Percentiles rank a stretch among this genome's conserved stretches.
phyloP scores from a whole-genome alignment of 2,113 vertebrate genomes.

The Hippolais icterina region DNA sequence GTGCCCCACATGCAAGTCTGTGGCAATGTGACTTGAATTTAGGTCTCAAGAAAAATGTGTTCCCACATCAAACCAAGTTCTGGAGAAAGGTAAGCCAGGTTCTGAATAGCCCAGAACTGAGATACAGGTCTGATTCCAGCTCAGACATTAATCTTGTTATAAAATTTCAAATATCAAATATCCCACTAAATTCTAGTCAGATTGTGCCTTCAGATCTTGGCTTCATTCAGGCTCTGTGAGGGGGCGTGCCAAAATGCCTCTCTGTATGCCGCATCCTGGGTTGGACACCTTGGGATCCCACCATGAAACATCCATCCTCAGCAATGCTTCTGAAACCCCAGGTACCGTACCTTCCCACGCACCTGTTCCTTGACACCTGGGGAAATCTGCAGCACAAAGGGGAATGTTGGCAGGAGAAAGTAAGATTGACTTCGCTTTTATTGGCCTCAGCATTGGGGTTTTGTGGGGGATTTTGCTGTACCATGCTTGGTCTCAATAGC shows the following conservation, averaged over 20 bases:
- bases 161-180: neutral
- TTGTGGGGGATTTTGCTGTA: neutral
- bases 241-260: neutral
- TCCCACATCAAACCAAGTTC: neutral
- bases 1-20: neutral
- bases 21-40: neutral
- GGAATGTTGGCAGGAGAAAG: neutral
- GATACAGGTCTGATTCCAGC: neutral
- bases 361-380: neutral
- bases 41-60: neutral
- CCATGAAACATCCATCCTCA: neutral
- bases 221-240: neutral
- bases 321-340: neutral
- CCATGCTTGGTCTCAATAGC: neutral
- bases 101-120: neutral
- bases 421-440: neutral
- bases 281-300: neutral
- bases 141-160: neutral
- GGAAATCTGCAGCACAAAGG: neutral
- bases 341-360: neutral
- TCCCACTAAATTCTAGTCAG: neutral
- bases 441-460: neutral
- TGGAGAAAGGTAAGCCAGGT: neutral
- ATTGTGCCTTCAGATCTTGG: neutral
- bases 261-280: neutral